Conservation (phyloP, 2,888 invertebrate genomes). For the Gari tellinella region DNA sequence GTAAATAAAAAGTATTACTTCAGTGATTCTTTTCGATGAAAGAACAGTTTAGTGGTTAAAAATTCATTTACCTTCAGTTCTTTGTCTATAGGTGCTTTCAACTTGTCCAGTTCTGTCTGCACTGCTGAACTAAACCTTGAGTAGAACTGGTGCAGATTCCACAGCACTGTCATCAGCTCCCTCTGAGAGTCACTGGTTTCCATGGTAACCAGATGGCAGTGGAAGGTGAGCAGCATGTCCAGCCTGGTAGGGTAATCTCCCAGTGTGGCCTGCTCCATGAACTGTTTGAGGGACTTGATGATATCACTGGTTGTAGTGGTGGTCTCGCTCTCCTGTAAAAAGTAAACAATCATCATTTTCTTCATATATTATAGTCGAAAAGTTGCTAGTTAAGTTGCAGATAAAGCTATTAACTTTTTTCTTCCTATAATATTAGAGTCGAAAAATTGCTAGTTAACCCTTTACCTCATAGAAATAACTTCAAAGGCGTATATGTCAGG, state of each 20-base stretch:
- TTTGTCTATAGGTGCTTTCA: slow-evolving; percentile 94
- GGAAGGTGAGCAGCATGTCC: slow-evolving; percentile 91
- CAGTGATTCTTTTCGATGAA: no score
- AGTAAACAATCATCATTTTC: no score
- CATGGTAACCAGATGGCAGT: slow-evolving; percentile 90
- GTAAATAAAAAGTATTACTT: no score
- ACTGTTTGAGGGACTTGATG: slow-evolving; percentile 88
- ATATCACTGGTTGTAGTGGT: slow-evolving; percentile 50
- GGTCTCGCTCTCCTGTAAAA: no score
- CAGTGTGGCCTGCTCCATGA: slow-evolving; percentile 92
- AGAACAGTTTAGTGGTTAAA: no score
- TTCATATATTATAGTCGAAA: no score
- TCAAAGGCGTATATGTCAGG: no score
- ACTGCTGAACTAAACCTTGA: slow-evolving; percentile 90
- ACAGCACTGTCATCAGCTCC: slow-evolving; percentile 71
- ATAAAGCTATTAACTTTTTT: no score
- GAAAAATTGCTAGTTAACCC: no score
- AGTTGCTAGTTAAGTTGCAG: no score
- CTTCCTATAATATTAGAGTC: no score
- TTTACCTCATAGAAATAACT: no score
- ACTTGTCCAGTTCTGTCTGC: slow-evolving; percentile 87
- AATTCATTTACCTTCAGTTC: slow-evolving; percentile 88
- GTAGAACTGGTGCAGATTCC: slow-evolving; percentile 91
- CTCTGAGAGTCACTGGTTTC: slow-evolving; percentile 14
- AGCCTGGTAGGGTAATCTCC: slow-evolving; percentile 93